Base-by-base conservation (phyloP, 2,888 invertebrate genomes). In the Netelia virgata region DNA sequence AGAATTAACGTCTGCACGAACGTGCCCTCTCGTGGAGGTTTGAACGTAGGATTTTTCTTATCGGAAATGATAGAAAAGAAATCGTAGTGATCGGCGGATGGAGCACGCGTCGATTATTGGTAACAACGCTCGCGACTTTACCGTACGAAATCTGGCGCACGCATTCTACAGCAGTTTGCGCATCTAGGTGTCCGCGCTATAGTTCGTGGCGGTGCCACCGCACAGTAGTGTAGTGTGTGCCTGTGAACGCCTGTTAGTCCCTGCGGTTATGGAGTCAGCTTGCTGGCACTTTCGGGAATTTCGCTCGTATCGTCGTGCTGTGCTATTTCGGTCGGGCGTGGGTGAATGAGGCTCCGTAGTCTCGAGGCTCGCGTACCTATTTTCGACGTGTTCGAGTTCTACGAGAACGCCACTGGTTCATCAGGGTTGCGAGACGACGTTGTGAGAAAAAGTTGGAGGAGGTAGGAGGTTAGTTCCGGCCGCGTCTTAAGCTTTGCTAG, bases 321-420 rank as follows among this genome's bases (percentile, higher is more conserved):
- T 87, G 85, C 90, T 92, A 92, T 91, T 91, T 91, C 88, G 81
- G 88, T 88, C 88, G 88, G 86, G 90, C 91, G 91, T 91, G 91
- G 91, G 91, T 91, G 91, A 91, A 91, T 88, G 87, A 89, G 90
- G 89, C 88, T 88, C 82, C 87, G 77, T 84, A 69, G 84, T 75
- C 83, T 73, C 83, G 78, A 82, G 72, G 53, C 63, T 70, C 70
- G 70, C n/a, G 80, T 85, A 87, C 88, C 89, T 91, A 91, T 91
- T 91, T 90, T 90, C 85, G 88, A 90, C 89, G 85, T 82, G 82
- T 87, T 83, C 75, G 77, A 76, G 80, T 86, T 86, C 70, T 55
- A 75, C 81, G 82, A 87, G 87, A 81, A 82, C 83, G 82, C 79
- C 47, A 47, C 47, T 14, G 47, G 47, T 47, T 47, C 47, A 47